A percentile compares a stretch with the other conserved stretches of the same genome.
Evolutionary conservation across 2,113 vertebrate genomes (phyloP).

Genomic region (Burhinus bistriatus): DNA sequence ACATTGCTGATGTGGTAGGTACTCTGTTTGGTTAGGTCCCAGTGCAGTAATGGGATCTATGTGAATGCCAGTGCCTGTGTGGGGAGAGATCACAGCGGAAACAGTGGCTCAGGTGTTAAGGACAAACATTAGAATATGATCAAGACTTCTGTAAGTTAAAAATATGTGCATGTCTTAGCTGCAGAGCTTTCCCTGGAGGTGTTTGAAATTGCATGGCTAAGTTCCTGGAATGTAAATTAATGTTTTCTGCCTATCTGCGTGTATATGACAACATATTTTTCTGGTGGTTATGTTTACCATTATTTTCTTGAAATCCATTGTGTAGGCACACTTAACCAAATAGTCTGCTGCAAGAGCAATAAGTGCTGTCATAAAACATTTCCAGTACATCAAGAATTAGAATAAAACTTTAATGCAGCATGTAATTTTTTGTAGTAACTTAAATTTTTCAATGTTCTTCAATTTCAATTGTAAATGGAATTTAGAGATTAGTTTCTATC

Average conservation of each 20-base stretch:
- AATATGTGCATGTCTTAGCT: neutral
- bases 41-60: neutral
- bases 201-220: neutral
- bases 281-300: neutral
- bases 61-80: neutral
- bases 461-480: neutral
- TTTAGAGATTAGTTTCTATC: neutral
- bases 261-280: neutral
- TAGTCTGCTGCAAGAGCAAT: neutral
- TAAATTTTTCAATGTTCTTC: neutral
- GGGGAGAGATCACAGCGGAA: fast-evolving
- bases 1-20: neutral
- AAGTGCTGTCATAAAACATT: neutral
- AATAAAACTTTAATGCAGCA: neutral
- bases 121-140: neutral
- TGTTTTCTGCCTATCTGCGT: neutral
- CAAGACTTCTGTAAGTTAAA: neutral
- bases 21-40: neutral
- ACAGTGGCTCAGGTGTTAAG: fast-evolving
- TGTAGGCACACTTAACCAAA: neutral
- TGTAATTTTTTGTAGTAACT: neutral
- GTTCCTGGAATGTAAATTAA: neutral
- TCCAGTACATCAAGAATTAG: neutral
- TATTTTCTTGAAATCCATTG: neutral
- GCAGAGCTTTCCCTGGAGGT: neutral